A percentile compares a stretch with the other conserved stretches of the same genome.
Evolutionary conservation across 1,140 invertebrate species (phyloP).

Genomic region (Dermatophagoides farinae): DNA sequence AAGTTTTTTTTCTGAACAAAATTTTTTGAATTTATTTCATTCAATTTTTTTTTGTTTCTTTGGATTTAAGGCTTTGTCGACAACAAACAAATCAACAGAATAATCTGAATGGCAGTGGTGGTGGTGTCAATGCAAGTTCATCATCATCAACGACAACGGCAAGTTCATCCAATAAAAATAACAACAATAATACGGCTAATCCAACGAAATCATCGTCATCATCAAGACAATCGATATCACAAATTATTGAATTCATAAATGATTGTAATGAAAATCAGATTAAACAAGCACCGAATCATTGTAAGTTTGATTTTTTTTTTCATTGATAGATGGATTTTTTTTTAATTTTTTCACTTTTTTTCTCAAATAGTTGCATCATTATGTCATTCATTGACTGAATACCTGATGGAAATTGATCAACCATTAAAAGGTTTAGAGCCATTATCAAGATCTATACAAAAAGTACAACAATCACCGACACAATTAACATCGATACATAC

Average conservation of each 20-base stretch:
- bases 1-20: slow-evolving; percentile 33
- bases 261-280: slow-evolving; percentile 72
- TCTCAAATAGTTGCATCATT: slow-evolving; percentile 74
- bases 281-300: slow-evolving; percentile 53
- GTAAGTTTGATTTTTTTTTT: slow-evolving; percentile 36
- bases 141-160: not conserved
- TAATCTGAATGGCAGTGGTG: not conserved
- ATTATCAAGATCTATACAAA: slow-evolving; percentile 59
- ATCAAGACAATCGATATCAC: slow-evolving; percentile 30
- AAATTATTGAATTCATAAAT: slow-evolving; percentile 58
- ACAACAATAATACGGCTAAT: too few relatives aligned
- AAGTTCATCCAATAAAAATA: too few relatives aligned
- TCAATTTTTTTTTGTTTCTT: not conserved
- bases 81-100: not conserved
- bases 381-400: slow-evolving; percentile 58
- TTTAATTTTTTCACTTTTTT: slow-evolving; percentile 22
- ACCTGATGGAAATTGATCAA: slow-evolving; percentile 44
- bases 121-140: not conserved
- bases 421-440: slow-evolving; percentile 64
- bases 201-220: slow-evolving; percentile 1
- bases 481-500: slow-evolving; percentile 83
- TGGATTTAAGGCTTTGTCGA: not conserved
- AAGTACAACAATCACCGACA: slow-evolving; percentile 62
- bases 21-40: too few relatives aligned
- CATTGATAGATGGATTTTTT: too few relatives aligned